Evolutionary conservation across 2,888 invertebrate genomes (phyloP).

Genomic region (Rhagonycha fulva): DNA sequence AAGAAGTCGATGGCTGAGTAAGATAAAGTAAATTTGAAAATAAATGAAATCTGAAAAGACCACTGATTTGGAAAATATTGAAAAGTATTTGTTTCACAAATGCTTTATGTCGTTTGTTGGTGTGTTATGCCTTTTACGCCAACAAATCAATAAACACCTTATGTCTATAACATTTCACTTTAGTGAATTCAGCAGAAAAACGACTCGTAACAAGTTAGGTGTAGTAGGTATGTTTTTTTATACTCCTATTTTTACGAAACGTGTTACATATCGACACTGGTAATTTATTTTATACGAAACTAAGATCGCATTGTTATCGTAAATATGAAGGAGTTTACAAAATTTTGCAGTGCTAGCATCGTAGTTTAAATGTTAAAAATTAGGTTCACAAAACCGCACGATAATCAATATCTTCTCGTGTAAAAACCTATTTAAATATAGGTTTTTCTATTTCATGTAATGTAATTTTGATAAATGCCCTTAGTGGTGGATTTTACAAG

Average conservation of each 20-base stretch:
- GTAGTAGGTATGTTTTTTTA: constrained; percentile 10
- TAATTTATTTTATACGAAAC: background rate
- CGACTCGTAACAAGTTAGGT: constrained; percentile 6
- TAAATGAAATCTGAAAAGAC: background rate
- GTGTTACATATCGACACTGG: constrained; percentile 2
- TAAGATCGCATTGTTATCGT: background rate
- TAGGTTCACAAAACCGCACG: background rate
- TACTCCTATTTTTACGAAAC: constrained; percentile 12
- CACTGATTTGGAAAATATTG: background rate
- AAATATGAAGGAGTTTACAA: background rate
- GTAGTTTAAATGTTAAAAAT: background rate
- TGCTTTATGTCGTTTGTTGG: constrained; percentile 7
- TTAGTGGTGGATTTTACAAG: constrained; percentile 2
- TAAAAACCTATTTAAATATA: background rate
- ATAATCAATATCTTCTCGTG: background rate
- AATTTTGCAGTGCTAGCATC: background rate
- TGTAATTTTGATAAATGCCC: constrained; percentile 18
- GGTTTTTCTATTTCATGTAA: background rate
- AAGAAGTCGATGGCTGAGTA: background rate
- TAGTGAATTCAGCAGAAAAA: constrained; percentile 14
- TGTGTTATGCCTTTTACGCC: constrained; percentile 10
- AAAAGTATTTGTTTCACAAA: constrained; percentile 21
- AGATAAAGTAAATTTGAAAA: background rate
- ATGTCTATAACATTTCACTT: background rate
- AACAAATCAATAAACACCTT: constrained; percentile 20